These are phyloP conservation scores for Chymomyza fuscimana DNA, from an alignment of 2,888 invertebrate species.

Conservation along the genomic window DNA sequence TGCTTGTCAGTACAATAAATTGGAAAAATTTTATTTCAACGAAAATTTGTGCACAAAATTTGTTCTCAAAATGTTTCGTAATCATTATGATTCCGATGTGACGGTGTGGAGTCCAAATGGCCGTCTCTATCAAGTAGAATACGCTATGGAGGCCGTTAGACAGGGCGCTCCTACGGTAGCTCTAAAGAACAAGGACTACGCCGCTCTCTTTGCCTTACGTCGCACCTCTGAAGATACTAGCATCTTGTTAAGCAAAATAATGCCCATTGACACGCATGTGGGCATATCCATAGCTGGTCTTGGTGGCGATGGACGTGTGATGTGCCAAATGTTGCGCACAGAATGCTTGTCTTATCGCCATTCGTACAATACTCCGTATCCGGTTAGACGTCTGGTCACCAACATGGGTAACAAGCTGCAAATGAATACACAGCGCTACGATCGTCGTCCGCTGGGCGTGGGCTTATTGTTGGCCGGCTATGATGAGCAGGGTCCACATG, in stretches of 20 bases:
- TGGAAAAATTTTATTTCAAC: not conserved
- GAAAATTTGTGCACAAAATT: no score
- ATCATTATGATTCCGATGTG: slow-evolving; percentile 99
- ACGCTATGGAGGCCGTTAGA: slow-evolving; percentile 99
- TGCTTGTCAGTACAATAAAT: not conserved
- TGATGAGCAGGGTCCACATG: slow-evolving; percentile 96
- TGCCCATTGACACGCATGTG: slow-evolving; percentile 96
- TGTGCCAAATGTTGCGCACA: slow-evolving; percentile 95
- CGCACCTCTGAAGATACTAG: slow-evolving; percentile 97
- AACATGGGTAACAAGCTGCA: slow-evolving; percentile 97
- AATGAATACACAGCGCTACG: slow-evolving; percentile 97
- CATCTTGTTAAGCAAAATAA: slow-evolving; percentile 97
- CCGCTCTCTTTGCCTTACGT: slow-evolving; percentile 96
- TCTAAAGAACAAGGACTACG: slow-evolving; percentile 94
- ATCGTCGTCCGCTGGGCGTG: slow-evolving; percentile 97
- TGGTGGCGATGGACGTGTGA: slow-evolving; percentile 97
- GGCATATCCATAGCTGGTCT: slow-evolving; percentile 98
- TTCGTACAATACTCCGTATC: slow-evolving; percentile 91
- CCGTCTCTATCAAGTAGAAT: slow-evolving; percentile 96
- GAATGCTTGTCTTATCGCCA: slow-evolving; percentile 97
- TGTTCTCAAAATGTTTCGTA: slow-evolving; percentile 86
- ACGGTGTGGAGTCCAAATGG: slow-evolving; percentile 99
- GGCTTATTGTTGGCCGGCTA: slow-evolving; percentile 97
- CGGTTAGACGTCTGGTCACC: slow-evolving; percentile 91
- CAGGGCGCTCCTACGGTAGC: slow-evolving; percentile 85